Conservation (phyloP, 2,888 invertebrate genomes). For the Caenorhabditis sp. region DNA sequence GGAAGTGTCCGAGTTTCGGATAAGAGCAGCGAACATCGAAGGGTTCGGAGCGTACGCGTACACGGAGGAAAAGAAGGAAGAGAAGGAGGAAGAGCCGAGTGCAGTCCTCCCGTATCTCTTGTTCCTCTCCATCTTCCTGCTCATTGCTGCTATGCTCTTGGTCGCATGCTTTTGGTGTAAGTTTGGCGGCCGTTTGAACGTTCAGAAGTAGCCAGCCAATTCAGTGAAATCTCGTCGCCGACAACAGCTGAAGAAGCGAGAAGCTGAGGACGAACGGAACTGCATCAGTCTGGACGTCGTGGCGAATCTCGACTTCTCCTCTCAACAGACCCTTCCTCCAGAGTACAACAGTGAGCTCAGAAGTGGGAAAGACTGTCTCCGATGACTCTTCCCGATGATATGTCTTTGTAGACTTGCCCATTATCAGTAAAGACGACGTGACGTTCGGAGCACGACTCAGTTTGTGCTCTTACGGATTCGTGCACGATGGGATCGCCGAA, state of each 20-base stretch:
- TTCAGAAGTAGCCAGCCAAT: constrained; percentile 5
- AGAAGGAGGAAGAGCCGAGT: constrained; percentile 46
- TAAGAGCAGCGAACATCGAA: constrained; percentile 77
- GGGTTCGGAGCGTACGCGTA: constrained; percentile 77
- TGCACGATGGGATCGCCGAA: constrained; percentile 91
- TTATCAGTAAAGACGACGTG: constrained; percentile 90
- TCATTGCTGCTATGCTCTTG: constrained; percentile 43
- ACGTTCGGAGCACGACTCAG: constrained; percentile 91
- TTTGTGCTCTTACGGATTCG: constrained; percentile 96
- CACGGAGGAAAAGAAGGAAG: constrained; percentile 54
- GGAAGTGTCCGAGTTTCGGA: constrained; percentile 70
- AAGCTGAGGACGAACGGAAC: constrained; percentile 61
- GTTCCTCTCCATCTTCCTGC: constrained; percentile 34
- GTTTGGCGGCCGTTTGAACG: constrained; percentile 3
- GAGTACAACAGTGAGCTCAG: constrained; percentile 60
- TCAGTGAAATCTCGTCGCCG: constrained; percentile 54
- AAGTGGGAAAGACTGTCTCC: constrained; percentile 34
- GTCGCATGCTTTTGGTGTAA: constrained; percentile 53
- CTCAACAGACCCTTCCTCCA: constrained; percentile 42
- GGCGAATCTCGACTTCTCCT: constrained; percentile 47
- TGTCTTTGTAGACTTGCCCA: constrained; percentile 85
- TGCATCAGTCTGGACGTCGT: constrained; percentile 73
- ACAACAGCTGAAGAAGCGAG: constrained; percentile 45
- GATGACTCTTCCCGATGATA: not conserved
- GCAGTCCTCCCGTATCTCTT: constrained; percentile 35